Percentiles rank a stretch among this genome's conserved stretches.
These are phyloP conservation scores for Cladopsammia gracilis DNA, from an alignment of 64 coral and sea anemone genomes.

Conservation along the genomic window DNA sequence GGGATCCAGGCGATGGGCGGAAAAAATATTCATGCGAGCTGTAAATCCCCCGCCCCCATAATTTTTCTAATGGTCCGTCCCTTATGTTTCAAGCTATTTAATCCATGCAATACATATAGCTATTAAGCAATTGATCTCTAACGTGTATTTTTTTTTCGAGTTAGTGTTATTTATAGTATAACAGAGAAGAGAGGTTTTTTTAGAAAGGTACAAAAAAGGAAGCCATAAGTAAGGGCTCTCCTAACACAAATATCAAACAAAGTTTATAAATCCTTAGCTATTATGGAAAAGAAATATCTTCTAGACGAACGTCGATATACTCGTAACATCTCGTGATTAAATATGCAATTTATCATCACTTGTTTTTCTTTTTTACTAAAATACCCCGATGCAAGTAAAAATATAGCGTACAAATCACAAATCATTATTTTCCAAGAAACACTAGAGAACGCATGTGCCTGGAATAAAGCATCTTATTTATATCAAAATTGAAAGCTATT, in stretches of 20 bases:
- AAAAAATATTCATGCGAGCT: too few species aligned
- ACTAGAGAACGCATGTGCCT: neutral
- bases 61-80: too few species aligned
- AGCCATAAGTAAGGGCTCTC: neutral
- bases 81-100: too few species aligned
- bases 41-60: too few species aligned
- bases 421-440: conserved; percentile 8
- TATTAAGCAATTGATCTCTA: too few species aligned
- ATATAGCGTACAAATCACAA: conserved; percentile 37
- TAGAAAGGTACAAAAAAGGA: neutral
- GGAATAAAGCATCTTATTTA: neutral
- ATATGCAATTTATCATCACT: neutral
- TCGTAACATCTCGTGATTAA: neutral
- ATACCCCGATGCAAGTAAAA: conserved; percentile 38
- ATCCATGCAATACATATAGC: too few species aligned
- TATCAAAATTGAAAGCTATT: neutral
- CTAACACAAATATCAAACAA: neutral
- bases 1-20: too few species aligned
- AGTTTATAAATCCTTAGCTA: neutral
- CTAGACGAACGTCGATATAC: neutral
- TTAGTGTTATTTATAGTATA: too few species aligned
- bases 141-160: neutral
- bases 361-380: conserved; percentile 34
- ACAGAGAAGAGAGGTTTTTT: neutral
- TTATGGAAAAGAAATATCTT: neutral